These are phyloP conservation scores for Phaetusa simplex DNA, from an alignment of 2,113 vertebrate species.

Conservation along the genomic window DNA sequence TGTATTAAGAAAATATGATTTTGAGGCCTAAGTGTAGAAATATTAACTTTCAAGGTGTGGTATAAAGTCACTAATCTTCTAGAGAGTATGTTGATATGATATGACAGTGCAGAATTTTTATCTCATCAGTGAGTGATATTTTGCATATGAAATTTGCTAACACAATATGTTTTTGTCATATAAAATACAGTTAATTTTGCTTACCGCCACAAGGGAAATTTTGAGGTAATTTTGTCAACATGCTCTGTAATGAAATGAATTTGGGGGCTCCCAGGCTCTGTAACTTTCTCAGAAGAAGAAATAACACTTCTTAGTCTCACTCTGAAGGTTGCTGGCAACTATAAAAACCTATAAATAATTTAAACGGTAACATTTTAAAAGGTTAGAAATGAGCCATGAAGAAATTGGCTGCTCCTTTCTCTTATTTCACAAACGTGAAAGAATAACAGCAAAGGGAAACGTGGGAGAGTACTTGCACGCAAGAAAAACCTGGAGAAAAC, in stretches of 20 bases:
- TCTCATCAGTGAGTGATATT: slow-evolving; percentile 18
- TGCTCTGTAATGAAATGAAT: slow-evolving; percentile 41
- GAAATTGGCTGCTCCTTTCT: slow-evolving; percentile 15
- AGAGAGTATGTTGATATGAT: background rate
- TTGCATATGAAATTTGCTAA: slow-evolving; percentile 20
- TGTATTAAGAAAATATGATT: background rate
- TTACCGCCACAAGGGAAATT: slow-evolving; percentile 32
- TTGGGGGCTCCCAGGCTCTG: slow-evolving; percentile 4
- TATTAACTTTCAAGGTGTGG: background rate
- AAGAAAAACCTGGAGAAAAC: background rate
- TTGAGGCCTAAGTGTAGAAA: background rate
- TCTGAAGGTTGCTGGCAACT: slow-evolving; percentile 18
- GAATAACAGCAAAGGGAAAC: background rate
- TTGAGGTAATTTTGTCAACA: slow-evolving; percentile 45
- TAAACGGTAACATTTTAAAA: slow-evolving; percentile 9
- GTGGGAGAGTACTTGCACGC: background rate
- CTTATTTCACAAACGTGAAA: background rate
- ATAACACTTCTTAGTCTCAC: slow-evolving; percentile 25
- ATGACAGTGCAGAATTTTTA: background rate
- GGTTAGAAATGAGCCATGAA: slow-evolving; percentile 17
- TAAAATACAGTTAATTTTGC: slow-evolving; percentile 59
- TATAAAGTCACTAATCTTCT: background rate
- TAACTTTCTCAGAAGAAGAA: slow-evolving; percentile 3
- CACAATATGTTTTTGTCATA: slow-evolving; percentile 34
- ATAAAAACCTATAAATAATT: slow-evolving; percentile 3